These are phyloP conservation scores for Oscheius sp. DNA, from an alignment of 2,888 invertebrate species.

Conservation along the genomic window DNA sequence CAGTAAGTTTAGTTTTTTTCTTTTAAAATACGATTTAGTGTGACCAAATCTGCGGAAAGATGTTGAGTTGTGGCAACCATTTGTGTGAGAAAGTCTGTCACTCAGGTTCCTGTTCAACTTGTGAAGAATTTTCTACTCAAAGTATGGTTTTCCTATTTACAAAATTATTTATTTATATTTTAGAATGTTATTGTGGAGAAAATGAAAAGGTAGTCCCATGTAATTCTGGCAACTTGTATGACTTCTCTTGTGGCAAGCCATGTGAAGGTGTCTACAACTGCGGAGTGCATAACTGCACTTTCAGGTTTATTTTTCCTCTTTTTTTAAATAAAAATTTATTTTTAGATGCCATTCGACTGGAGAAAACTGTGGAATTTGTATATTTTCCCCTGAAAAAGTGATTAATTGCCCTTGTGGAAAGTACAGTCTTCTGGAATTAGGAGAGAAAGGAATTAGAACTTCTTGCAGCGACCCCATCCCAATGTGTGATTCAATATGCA, in stretches of 20 bases:
- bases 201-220: constrained; percentile 77
- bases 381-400: constrained; percentile 76
- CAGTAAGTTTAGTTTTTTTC: constrained; percentile 31
- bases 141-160: constrained; percentile 71
- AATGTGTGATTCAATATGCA: constrained; percentile 80
- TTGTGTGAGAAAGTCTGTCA: constrained; percentile 82
- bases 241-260: constrained; percentile 72
- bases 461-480: constrained; percentile 85
- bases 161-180: constrained; percentile 24
- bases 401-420: constrained; percentile 83
- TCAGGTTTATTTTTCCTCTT: constrained; percentile 58
- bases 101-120: constrained; percentile 80
- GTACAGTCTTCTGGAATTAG: constrained; percentile 72
- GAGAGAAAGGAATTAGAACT: constrained; percentile 69
- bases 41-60: constrained; percentile 79
- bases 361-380: constrained; percentile 77
- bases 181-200: constrained; percentile 81
- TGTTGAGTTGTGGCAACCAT: constrained; percentile 83
- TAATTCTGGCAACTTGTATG: constrained; percentile 55
- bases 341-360: constrained; percentile 22
- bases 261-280: constrained; percentile 70
- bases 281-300: constrained; percentile 78
- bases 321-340: neutral
- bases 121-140: constrained; percentile 78
- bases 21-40: constrained; percentile 74